Percentiles rank a stretch among this genome's conserved stretches.
Conservation (phyloP, 1,140 invertebrate species). For the Leptinotarsa texana region DNA sequence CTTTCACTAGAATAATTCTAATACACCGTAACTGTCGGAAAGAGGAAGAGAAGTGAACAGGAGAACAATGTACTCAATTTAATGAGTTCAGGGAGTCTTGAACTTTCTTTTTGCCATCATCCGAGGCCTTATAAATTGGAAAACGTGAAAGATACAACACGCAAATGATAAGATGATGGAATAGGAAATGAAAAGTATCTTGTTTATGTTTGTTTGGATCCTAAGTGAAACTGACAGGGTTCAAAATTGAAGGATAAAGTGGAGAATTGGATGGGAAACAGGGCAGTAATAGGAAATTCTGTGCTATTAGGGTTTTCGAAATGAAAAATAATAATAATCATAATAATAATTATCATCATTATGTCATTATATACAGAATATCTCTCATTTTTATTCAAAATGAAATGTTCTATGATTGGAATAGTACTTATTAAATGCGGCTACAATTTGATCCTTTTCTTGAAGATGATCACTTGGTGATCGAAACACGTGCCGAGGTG, state of each 20-base stretch:
- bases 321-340: too few relatives aligned
- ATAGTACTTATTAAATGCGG: too few relatives aligned
- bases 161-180: slow-evolving; percentile 2
- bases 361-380: too few relatives aligned
- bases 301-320: too few relatives aligned
- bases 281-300: too few relatives aligned
- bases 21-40: slow-evolving; percentile 5
- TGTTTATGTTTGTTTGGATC: not conserved
- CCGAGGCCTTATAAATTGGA: not conserved
- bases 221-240: not conserved
- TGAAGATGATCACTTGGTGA: too few relatives aligned
- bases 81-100: slow-evolving; percentile 7
- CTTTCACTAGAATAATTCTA: not conserved
- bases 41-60: not conserved
- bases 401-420: too few relatives aligned
- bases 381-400: too few relatives aligned
- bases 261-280: not conserved
- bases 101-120: not conserved
- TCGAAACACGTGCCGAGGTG: too few relatives aligned
- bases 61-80: slow-evolving; percentile 8
- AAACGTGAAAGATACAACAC: not conserved
- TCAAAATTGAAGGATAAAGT: not conserved
- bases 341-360: too few relatives aligned
- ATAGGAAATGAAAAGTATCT: not conserved
- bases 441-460: too few relatives aligned